phyloP scores from a whole-genome alignment of 1,140 invertebrate species.

The Chymomyza costata region DNA sequence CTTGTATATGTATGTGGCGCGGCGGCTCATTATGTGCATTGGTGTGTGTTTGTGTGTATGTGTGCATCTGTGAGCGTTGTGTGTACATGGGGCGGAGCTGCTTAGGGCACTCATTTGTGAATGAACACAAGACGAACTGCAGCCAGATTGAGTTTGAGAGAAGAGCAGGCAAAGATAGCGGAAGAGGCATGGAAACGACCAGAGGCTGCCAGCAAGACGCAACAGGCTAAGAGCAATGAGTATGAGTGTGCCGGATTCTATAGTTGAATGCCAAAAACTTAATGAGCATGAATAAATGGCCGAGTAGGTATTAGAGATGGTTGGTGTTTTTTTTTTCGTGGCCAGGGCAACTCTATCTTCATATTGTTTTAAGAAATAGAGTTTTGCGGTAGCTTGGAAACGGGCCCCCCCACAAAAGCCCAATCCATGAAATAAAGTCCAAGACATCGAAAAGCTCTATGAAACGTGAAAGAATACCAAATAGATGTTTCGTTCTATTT shows the following conservation, averaged over 20 bases:
- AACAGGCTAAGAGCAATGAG: conserved; percentile 29
- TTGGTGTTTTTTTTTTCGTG: too few species aligned
- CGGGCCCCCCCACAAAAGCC: too few species aligned
- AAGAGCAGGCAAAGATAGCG: background rate
- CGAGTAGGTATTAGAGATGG: too few species aligned
- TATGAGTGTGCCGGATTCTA: too few species aligned
- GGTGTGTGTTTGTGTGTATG: conserved; percentile 11
- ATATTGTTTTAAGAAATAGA: too few species aligned
- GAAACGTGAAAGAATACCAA: too few species aligned
- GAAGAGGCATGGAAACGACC: conserved; percentile 13
- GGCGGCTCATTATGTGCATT: conserved; percentile 2
- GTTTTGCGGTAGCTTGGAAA: too few species aligned
- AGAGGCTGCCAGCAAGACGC: conserved; percentile 13
- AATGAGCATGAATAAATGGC: conserved; percentile 73
- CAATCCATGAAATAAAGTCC: too few species aligned
- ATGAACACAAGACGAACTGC: conserved; percentile 62
- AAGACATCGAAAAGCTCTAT: too few species aligned
- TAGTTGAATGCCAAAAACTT: conserved; percentile 46
- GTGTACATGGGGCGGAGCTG: conserved; percentile 65
- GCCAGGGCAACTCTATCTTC: too few species aligned
- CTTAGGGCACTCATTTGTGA: conserved; percentile 74
- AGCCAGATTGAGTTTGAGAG: too few species aligned
- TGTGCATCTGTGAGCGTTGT: conserved; percentile 24
- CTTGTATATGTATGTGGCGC: conserved; percentile 27
- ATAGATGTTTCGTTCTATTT: too few species aligned